Base-by-base conservation (phyloP, 1,140 invertebrate genomes). In the Diabrotica undecimpunctata region DNA sequence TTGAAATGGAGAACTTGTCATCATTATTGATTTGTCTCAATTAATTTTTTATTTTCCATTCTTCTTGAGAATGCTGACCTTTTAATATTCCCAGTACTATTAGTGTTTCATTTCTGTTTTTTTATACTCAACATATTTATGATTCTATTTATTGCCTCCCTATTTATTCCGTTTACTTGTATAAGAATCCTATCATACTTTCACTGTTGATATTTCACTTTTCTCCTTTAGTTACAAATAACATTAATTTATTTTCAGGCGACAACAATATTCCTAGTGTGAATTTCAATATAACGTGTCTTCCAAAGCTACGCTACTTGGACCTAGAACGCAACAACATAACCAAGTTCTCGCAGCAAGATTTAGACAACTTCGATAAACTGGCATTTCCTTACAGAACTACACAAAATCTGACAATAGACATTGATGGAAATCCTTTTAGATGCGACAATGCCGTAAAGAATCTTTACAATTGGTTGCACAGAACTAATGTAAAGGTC, bases 241-340 rank as follows among this genome's bases (percentile, higher is more conserved):
- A 2, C 25, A 4, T 25, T 25, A 25, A 25, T 25, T 25, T 25
- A 25, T 25, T 41, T 76, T 76, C 92, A 36, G 88, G 86, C 37
- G 83, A 90, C 62, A 91, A 91, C 72, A 74, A 77, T 9, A 73
- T 88, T 5, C 83, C 78, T 11, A 83, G 82, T 14, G 76, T 92
- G 2, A 83, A 89, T 65, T 89, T 92, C 64, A 85, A 90, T 65
- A 77, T 91, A 8, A 78, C 81, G 0, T 92, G 90, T 73, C 75
- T 92, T 11, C 82, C 82, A 36, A 83, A 88, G 67, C 73, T 93
- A 35, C 75, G 86, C 53, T 89, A 88, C 73, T 77, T 92, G 14
- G 90, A 92, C 77, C 77, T 92, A 7, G 86, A 88, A 70, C 79
- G 83, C 8, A 93, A 93, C 70, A 84, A 84, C 63, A 90, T 93